Conservation (phyloP, 2,113 vertebrate species). For the Machaerirhynchus nigripectus region DNA sequence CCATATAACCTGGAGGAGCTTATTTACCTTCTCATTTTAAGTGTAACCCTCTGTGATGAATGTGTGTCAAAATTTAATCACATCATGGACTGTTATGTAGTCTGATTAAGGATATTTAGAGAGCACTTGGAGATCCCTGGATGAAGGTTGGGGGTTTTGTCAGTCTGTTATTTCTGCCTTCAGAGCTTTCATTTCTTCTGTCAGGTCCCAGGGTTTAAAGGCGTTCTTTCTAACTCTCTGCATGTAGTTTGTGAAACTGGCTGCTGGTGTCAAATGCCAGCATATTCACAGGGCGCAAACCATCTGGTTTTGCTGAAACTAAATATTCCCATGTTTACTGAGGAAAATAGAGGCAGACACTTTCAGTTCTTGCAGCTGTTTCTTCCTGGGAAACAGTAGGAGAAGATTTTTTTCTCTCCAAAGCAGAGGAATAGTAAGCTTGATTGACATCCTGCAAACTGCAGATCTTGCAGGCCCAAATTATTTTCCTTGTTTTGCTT, state of each 20-base stretch:
- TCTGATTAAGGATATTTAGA: background rate
- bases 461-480: constrained; percentile 14
- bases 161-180: background rate
- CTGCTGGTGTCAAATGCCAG: constrained; percentile 46
- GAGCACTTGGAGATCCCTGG: background rate
- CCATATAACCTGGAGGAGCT: background rate
- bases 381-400: background rate
- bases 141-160: background rate
- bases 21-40: background rate
- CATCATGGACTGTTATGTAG: background rate
- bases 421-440: constrained; percentile 13
- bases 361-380: constrained; percentile 42
- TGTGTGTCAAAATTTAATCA: background rate
- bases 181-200: background rate
- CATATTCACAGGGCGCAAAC: background rate
- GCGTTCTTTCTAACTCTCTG: background rate
- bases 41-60: background rate
- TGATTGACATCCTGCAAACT: background rate
- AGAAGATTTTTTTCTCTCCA: background rate
- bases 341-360: constrained; percentile 33
- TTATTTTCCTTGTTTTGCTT: constrained; percentile 15
- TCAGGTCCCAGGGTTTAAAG: background rate
- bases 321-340: constrained; percentile 35
- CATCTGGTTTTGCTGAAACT: constrained; percentile 43
- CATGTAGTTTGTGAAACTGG: background rate